Percentiles rank a stretch among this genome's conserved stretches.
These are phyloP conservation scores for Isurus oxyrinchus DNA, from an alignment of 2,113 vertebrate genomes.

Conservation along the genomic window DNA sequence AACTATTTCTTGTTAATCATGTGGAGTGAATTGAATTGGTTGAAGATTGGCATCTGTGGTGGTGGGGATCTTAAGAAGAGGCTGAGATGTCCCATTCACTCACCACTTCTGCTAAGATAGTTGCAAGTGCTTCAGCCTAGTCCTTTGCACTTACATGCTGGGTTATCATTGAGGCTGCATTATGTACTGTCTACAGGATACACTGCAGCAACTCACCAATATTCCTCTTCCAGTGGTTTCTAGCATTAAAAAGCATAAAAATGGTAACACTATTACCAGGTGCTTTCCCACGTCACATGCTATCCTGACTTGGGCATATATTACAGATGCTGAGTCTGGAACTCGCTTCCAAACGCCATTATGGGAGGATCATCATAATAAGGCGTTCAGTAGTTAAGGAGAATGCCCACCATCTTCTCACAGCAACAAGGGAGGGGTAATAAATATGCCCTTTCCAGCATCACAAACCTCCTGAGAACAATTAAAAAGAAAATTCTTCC, in stretches of 20 bases:
- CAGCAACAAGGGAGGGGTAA: not conserved
- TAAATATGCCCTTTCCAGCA: not conserved
- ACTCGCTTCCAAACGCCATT: not conserved
- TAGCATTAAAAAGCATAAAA: no score
- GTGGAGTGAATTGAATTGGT: no score
- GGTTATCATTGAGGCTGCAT: not conserved
- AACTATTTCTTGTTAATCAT: no score
- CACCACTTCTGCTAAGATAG: no score
- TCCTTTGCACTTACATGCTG: no score
- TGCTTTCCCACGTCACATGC: not conserved
- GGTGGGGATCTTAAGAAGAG: no score
- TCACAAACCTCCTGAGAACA: not conserved
- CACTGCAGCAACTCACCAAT: not conserved
- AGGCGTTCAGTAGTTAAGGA: no score
- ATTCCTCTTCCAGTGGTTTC: no score
- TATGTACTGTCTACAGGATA: not conserved
- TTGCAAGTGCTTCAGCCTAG: no score
- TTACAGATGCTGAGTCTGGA: not conserved
- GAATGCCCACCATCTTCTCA: not conserved
- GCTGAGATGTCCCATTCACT: no score
- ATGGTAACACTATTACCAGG: not conserved
- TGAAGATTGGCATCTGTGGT: no score
- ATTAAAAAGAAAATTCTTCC: not conserved
- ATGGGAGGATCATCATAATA: not conserved
- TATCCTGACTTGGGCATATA: not conserved